phyloP scores from a whole-genome alignment of 1,140 invertebrate genomes.

The Dolichoris vasculosae region DNA sequence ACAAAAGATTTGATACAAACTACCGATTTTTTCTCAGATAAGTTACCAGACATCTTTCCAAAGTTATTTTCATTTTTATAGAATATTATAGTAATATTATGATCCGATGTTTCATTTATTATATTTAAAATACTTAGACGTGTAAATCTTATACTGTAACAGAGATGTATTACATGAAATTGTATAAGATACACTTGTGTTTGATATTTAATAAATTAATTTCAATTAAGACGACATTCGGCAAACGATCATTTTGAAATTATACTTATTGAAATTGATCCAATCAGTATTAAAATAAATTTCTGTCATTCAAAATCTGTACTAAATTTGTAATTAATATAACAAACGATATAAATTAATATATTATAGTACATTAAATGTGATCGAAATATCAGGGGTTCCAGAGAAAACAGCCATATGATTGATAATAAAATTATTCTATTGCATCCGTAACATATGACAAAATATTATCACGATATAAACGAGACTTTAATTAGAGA shows the following conservation, averaged over 20 bases:
- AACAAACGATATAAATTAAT: neutral
- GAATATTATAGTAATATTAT: too few relatives aligned
- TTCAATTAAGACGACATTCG: neutral
- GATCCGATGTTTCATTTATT: too few relatives aligned
- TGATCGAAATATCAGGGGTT: neutral
- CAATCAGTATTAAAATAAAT: neutral
- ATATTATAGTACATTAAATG: neutral
- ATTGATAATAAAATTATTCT: constrained; percentile 30
- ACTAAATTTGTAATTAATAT: neutral
- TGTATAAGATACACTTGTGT: neutral
- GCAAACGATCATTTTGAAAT: neutral
- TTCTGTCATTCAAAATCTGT: neutral
- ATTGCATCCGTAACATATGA: neutral
- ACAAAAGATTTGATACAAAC: too few relatives aligned
- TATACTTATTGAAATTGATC: neutral
- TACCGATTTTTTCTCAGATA: too few relatives aligned
- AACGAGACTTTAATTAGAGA: constrained; percentile 37
- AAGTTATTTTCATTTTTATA: too few relatives aligned
- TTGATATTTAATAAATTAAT: neutral
- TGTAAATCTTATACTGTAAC: too few relatives aligned
- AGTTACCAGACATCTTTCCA: too few relatives aligned
- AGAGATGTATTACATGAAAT: neutral
- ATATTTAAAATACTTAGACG: too few relatives aligned
- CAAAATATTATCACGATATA: neutral
- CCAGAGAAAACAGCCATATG: neutral